phyloP scores from a whole-genome alignment of 1,140 invertebrate species.

The Formica exsecta region DNA sequence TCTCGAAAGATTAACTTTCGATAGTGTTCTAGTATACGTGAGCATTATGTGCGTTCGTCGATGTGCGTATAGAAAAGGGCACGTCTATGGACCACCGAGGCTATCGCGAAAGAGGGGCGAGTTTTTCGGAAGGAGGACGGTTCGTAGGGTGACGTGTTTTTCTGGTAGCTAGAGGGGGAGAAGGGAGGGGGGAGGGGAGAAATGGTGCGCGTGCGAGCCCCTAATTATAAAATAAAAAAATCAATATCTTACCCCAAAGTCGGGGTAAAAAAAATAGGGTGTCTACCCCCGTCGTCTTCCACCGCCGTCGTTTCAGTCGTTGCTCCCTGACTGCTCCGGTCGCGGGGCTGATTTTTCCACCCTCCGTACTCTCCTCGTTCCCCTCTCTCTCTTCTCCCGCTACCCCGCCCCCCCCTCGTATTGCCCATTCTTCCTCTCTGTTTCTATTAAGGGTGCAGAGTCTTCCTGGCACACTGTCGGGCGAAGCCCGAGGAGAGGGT shows the following conservation, averaged over 20 bases:
- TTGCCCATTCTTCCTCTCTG: conserved; percentile 46
- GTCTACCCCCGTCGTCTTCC: conserved; percentile 78
- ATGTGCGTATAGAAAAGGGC: conserved; percentile 10
- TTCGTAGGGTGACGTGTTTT: conserved; percentile 83
- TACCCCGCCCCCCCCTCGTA: background rate
- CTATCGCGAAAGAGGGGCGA: conserved; percentile 4
- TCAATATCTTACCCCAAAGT: conserved; percentile 86
- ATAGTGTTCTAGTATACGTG: background rate
- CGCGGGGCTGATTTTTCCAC: conserved; percentile 78
- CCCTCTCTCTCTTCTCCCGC: no score
- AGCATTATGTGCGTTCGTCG: background rate
- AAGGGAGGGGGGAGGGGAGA: conserved; percentile 50
- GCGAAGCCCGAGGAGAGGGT: background rate
- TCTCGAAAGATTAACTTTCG: conserved; percentile 5
- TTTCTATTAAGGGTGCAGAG: conserved; percentile 51
- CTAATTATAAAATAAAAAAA: conserved; percentile 88
- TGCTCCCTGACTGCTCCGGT: conserved; percentile 75
- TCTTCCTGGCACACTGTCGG: conserved; percentile 10
- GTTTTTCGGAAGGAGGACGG: background rate
- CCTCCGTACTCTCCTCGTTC: background rate
- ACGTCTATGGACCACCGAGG: conserved; percentile 19
- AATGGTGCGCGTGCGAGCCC: conserved; percentile 83
- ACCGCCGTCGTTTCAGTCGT: conserved; percentile 74
- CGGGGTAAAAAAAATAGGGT: conserved; percentile 84
- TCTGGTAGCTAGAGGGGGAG: conserved; percentile 80